Evolutionary conservation across 1,140 invertebrate genomes (phyloP), one percentile per base, ranked within the genome.

Genomic region (Caenorhabditis tropicalis): DNA sequence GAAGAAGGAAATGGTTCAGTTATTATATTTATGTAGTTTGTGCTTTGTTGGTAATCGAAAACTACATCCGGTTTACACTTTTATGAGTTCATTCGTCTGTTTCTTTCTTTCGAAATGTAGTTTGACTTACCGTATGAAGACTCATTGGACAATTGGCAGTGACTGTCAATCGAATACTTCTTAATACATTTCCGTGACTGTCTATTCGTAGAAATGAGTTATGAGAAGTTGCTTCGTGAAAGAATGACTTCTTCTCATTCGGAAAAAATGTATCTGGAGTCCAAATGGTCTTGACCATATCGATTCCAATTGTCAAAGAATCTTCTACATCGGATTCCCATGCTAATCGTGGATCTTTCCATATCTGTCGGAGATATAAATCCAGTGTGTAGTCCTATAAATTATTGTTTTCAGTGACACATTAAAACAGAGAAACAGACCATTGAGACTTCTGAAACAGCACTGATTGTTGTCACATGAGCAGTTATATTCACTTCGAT

Each of bases 371-470:
- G 93, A 98, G 97, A 94, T 98, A 98, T 94, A 98, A 96, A 93
- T 98, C 97, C 94, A 98, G 93, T 85, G 96, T 98, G 93, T 98
- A 98, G 93, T 98, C 96, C 96, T 98, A 92, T 79, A 90, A 88
- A 87, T 83, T 16, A 9, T 15, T 2, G 12, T 43, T 24, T 16
- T 6, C 3, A 33, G 46, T 15, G 4, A 9, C 27, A 1, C n/a
- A 39, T 39, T 5, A 85, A 51, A 56, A 74, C 24, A 15, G 53
- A 1, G n/a, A 7, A 21, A 65, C 82, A 51, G 95, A 98, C 96
- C 96, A 98, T 98, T 95, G 97, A 95, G 92, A 98, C 96, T 95
- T 98, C 96, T 93, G 96, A 97, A 92, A 98, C 95, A 93, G 96
- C 97, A 94, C 95, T 96, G 94, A 98, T 97, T 94, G 95, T 96